A percentile compares a stretch with the other conserved stretches of the same genome.
Conservation (phyloP, 2,797 vertebrate genomes). For the Tauraco hartlaubi region DNA sequence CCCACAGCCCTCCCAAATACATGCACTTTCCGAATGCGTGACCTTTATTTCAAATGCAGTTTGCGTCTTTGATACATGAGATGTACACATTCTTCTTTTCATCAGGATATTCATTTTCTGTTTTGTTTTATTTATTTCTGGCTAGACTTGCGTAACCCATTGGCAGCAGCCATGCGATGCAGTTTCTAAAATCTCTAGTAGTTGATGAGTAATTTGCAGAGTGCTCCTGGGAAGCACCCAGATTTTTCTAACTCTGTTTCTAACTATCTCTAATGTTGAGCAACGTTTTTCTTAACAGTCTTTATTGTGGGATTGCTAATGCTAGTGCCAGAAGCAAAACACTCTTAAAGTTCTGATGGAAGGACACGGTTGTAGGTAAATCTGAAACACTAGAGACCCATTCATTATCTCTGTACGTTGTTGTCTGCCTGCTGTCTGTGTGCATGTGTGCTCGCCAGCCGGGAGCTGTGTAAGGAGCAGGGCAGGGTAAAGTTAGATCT, state of each 20-base stretch:
- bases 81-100: neutral
- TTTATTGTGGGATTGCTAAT: conserved; percentile 76
- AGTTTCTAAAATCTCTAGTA: neutral
- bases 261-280: conserved; percentile 74
- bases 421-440: conserved; percentile 74
- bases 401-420: conserved; percentile 66
- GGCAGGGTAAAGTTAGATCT: conserved; percentile 11
- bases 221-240: conserved; percentile 46
- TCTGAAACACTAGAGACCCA: conserved; percentile 72
- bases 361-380: conserved; percentile 77
- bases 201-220: conserved; percentile 22
- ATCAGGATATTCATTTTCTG: neutral
- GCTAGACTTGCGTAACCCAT: neutral
- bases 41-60: conserved; percentile 29
- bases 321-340: conserved; percentile 76
- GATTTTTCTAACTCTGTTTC: conserved; percentile 49
- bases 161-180: neutral
- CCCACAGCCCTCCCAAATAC: neutral
- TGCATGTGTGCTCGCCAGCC: conserved; percentile 71
- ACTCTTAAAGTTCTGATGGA: conserved; percentile 77
- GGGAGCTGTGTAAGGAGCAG: conserved; percentile 50
- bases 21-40: neutral
- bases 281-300: conserved; percentile 79
- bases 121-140: neutral
- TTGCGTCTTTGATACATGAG: neutral